Conservation (phyloP, 2,888 invertebrate genomes). For the Anoncus sp. region DNA sequence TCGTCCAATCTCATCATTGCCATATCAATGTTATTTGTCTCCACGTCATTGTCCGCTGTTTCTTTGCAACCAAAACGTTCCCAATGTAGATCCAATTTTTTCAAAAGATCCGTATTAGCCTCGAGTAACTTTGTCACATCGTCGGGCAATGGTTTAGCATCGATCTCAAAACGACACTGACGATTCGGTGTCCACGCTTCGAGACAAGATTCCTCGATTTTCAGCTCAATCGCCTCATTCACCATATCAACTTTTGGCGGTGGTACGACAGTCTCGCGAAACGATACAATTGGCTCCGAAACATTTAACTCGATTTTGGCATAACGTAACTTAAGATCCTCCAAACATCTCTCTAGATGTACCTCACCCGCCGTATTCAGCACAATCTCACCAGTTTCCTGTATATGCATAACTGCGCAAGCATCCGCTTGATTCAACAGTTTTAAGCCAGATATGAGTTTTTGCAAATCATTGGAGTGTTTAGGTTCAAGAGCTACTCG, state of each 20-base stretch:
- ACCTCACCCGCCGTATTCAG: conserved; percentile 98
- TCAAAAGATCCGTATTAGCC: conserved; percentile 88
- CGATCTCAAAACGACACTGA: conserved; percentile 88
- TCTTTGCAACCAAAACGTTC: conserved; percentile 72
- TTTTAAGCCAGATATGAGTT: conserved; percentile 90
- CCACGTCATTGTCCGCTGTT: conserved; percentile 37
- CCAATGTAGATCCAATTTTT: conserved; percentile 85
- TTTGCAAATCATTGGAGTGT: conserved; percentile 91
- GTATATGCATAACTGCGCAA: conserved; percentile 94
- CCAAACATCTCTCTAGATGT: conserved; percentile 97
- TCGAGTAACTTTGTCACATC: conserved; percentile 89
- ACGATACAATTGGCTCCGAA: conserved; percentile 98
- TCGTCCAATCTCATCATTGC: conserved; percentile 66
- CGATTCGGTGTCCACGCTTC: conserved; percentile 88
- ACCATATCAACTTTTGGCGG: conserved; percentile 93
- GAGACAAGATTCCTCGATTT: conserved; percentile 82
- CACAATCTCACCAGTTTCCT: conserved; percentile 98
- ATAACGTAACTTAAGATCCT: conserved; percentile 93
- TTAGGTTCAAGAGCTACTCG: conserved; percentile 97
- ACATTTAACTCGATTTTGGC: conserved; percentile 94
- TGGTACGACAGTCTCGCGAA: conserved; percentile 95
- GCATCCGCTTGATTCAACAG: conserved; percentile 97
- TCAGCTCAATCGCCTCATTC: conserved; percentile 91
- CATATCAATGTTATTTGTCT: conserved; percentile 40
- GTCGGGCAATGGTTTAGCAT: conserved; percentile 91